Conservation (phyloP, 2,113 vertebrate species). For the Dipodomys stephensi region DNA sequence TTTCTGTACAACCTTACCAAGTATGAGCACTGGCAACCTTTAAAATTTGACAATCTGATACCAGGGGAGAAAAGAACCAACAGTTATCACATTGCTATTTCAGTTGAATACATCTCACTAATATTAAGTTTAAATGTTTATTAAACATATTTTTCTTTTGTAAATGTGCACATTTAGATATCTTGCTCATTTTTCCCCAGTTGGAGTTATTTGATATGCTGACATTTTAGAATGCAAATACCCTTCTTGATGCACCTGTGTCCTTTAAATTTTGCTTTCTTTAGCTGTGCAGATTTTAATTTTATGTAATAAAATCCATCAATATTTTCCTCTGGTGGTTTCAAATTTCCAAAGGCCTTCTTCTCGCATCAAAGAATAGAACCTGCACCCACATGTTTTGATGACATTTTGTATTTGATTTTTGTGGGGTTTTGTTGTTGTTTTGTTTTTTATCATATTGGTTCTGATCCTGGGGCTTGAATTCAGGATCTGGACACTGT, state of each 20-base stretch:
- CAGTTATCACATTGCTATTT: background rate
- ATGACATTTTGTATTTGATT: background rate
- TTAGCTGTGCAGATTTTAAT: background rate
- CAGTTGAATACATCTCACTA: background rate
- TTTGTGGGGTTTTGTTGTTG: background rate
- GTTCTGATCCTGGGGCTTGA: too few relatives aligned
- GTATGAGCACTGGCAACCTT: background rate
- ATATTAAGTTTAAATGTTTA: background rate
- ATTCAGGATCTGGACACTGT: too few relatives aligned
- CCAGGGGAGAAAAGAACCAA: background rate
- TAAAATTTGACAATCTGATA: background rate
- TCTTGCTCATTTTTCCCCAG: background rate
- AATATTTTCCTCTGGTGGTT: background rate
- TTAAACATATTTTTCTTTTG: slow-evolving; percentile 8
- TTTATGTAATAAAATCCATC: background rate
- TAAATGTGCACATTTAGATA: background rate
- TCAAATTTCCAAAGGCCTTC: background rate
- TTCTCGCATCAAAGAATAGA: background rate
- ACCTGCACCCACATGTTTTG: background rate
- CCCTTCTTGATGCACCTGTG: background rate
- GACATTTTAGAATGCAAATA: background rate
- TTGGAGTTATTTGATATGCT: background rate
- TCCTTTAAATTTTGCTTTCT: background rate
- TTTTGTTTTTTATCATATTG: background rate
- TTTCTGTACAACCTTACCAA: background rate